Evolutionary conservation across 1,140 invertebrate species (phyloP).

Genomic region (Leptopilina boulardi): DNA sequence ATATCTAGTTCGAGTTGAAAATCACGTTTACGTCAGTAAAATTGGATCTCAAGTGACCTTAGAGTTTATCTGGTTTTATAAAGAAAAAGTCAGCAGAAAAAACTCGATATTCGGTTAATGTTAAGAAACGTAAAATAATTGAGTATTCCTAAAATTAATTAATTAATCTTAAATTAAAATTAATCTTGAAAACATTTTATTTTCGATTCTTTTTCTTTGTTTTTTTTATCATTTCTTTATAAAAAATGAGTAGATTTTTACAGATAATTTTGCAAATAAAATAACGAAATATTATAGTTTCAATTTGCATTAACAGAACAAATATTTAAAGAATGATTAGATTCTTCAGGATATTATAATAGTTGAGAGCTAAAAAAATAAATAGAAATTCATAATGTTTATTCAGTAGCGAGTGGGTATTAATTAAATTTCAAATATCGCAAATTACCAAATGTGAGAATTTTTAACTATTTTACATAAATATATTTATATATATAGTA

Average conservation of each 20-base stretch:
- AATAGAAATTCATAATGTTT: background rate
- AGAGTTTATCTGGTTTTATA: background rate
- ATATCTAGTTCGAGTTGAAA: slow-evolving; percentile 24
- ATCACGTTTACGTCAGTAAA: slow-evolving; percentile 12
- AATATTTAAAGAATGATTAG: slow-evolving; percentile 13
- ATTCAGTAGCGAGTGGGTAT: background rate
- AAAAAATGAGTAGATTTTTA: no score
- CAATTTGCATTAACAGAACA: slow-evolving; percentile 3
- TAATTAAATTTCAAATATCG: slow-evolving; percentile 7
- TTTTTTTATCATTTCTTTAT: background rate
- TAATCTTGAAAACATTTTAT: no score
- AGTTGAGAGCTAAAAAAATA: background rate
- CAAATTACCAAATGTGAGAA: background rate
- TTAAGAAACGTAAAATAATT: no score
- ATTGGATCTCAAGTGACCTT: slow-evolving; percentile 3
- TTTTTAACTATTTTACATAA: background rate
- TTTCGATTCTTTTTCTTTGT: background rate
- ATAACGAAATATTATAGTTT: background rate
- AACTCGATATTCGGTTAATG: background rate
- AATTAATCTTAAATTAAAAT: no score
- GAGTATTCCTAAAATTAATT: no score
- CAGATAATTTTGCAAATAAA: background rate
- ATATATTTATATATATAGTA: background rate
- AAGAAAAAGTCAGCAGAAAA: background rate
- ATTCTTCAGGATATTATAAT: background rate